Base-by-base conservation (phyloP, 2,888 invertebrate species). In the Brachypalpus laphriformis region DNA sequence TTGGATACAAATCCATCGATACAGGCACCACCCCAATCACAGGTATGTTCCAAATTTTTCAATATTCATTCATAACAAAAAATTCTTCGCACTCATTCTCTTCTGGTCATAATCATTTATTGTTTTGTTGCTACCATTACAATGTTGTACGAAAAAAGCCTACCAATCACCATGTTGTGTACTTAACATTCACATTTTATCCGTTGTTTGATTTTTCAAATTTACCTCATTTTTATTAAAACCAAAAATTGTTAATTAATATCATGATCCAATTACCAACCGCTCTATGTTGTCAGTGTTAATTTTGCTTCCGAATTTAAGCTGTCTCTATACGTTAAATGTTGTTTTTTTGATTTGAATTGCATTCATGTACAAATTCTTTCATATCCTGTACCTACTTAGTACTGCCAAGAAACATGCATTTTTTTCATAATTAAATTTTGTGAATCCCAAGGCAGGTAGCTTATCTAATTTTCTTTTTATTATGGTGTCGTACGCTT, bases 1-100 rank as follows among this genome's bases (percentile, higher is more conserved):
- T 93, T 97, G 89, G 97, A 96, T 87, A 92, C 92, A 80, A 91
- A 92, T 89, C 91, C 91, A 42, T 88, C 90, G 61, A 88, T 90
- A 68, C 88, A 89, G 72, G 89, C 89, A 20, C 88, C 89, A 70
- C 87, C 89, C 61, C 88, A 90, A 82, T 87, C 90, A 78, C 89
- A 89, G 91, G 94, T 94, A 91, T 93, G 94, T 93, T 87, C 14
- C 25, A 40, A 22, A 16, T 18, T 11, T 1, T 14, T n/a, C 16
- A 14, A 14, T 14, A 34, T 18, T 14, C 3, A 16, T n/a, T n/a
- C n/a, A n/a, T 37, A 18, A 20, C 9, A 51, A 18, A 57, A 54
- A 22, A 57, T 63, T n/a, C n/a, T n/a, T 78, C 61, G 71, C 86
- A 80, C 71, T 75, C 71, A 89, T 89, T 88, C 22, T 54, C 56